Evolutionary conservation across 2,797 vertebrate genomes (phyloP).

Genomic region (Gobio occitaniae): DNA sequence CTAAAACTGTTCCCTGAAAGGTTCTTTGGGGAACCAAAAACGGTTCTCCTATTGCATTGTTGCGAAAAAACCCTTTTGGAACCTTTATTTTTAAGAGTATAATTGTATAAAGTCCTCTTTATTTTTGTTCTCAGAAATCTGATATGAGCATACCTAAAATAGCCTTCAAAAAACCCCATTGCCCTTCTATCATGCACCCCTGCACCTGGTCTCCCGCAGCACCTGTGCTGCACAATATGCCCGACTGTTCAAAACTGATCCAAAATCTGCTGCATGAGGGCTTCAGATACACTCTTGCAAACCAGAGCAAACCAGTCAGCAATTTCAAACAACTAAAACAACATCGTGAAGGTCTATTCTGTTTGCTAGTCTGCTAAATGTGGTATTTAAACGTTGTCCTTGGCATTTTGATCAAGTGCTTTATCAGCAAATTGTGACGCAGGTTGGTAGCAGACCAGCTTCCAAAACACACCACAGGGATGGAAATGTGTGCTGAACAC

Average conservation of each 20-base stretch:
- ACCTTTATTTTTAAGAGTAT: neutral
- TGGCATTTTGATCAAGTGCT: slow-evolving; percentile 27
- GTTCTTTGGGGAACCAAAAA: neutral
- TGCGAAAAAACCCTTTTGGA: no score
- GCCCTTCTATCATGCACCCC: neutral
- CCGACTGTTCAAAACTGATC: slow-evolving; percentile 14
- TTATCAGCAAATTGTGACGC: slow-evolving; percentile 57
- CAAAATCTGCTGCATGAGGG: neutral
- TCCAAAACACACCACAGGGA: slow-evolving; percentile 26
- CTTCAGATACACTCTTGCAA: slow-evolving; percentile 40
- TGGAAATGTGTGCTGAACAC: neutral
- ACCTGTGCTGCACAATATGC: slow-evolving; percentile 14
- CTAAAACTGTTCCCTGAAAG: neutral
- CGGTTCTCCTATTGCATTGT: neutral
- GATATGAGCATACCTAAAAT: neutral
- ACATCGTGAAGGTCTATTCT: slow-evolving; percentile 47
- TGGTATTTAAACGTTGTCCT: slow-evolving; percentile 41
- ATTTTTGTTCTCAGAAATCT: slow-evolving; percentile 5
- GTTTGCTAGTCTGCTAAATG: slow-evolving; percentile 44
- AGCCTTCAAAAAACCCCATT: neutral
- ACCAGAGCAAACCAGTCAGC: slow-evolving; percentile 64
- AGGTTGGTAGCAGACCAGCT: slow-evolving; percentile 15
- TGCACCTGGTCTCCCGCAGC: slow-evolving; percentile 4
- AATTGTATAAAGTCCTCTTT: neutral
- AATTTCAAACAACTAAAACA: slow-evolving; percentile 59